Conservation (phyloP, 2,113 vertebrate genomes). For the Labeo rohita region DNA sequence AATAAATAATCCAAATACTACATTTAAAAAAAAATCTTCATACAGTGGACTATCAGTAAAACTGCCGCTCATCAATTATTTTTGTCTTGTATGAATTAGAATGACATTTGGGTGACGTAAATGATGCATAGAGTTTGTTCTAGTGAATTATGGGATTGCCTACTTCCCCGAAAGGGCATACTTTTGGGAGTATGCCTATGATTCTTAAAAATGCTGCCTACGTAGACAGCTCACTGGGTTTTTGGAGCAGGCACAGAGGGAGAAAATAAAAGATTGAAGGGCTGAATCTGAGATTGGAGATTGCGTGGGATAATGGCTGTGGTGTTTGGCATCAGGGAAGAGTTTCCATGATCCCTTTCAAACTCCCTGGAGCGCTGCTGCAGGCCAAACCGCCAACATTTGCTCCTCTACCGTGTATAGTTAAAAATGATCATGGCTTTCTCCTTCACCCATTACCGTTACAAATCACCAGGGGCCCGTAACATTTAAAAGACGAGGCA, state of each 20-base stretch:
- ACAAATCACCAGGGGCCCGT: conserved; percentile 51
- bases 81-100: background rate
- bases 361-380: conserved; percentile 65
- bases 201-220: background rate
- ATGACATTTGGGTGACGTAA: background rate
- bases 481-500: conserved; percentile 3
- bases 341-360: conserved; percentile 76
- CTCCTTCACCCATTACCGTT: conserved; percentile 65
- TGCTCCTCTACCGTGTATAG: conserved; percentile 67
- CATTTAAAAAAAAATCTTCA: background rate
- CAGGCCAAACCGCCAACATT: conserved; percentile 70
- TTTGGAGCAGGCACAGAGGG: conserved; percentile 49
- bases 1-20: background rate
- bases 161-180: background rate
- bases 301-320: conserved; percentile 74
- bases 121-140: background rate
- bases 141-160: background rate
- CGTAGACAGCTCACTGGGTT: background rate
- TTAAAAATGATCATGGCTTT: conserved; percentile 70
- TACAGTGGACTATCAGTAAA: too few relatives aligned
- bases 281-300: conserved; percentile 74
- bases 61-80: background rate
- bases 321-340: conserved; percentile 71
- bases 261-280: conserved; percentile 56
- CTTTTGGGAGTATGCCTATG: background rate